Conservation (phyloP, 1,140 invertebrate genomes). For the Globodera rostochiensis region DNA sequence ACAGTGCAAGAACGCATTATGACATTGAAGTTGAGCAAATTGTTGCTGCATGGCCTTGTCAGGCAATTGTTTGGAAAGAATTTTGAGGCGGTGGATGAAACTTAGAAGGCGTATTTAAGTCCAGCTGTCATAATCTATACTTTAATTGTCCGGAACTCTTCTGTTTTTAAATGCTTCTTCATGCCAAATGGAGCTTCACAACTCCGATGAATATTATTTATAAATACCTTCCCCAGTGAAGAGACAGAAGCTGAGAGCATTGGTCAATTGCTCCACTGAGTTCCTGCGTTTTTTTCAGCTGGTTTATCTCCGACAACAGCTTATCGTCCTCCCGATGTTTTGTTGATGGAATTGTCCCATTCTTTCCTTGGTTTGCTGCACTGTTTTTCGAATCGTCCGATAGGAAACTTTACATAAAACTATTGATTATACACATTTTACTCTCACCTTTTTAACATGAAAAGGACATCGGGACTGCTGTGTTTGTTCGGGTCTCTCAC, state of each 20-base stretch:
- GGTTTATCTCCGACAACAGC: neutral
- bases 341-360: neutral
- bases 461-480: conserved; percentile 13
- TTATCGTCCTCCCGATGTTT: neutral
- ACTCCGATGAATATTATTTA: too few species aligned
- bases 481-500: conserved; percentile 11
- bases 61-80: neutral
- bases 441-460: conserved; percentile 15
- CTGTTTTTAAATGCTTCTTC: too few species aligned
- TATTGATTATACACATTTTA: too few species aligned
- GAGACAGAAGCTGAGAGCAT: neutral
- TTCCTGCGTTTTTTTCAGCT: neutral
- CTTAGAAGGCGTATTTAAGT: neutral
- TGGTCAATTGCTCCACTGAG: conserved; percentile 15
- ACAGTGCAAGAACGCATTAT: conserved; percentile 6
- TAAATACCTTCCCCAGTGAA: neutral
- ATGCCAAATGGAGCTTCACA: too few species aligned
- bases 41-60: neutral
- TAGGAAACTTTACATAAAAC: neutral
- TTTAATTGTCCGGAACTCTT: too few species aligned
- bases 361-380: neutral
- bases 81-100: neutral
- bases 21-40: neutral
- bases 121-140: too few species aligned
- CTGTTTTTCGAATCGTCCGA: neutral